Evolutionary conservation across 2,113 vertebrate species (phyloP), one percentile per base, ranked within the genome.

Genomic region (Chlamydotis undulata): DNA sequence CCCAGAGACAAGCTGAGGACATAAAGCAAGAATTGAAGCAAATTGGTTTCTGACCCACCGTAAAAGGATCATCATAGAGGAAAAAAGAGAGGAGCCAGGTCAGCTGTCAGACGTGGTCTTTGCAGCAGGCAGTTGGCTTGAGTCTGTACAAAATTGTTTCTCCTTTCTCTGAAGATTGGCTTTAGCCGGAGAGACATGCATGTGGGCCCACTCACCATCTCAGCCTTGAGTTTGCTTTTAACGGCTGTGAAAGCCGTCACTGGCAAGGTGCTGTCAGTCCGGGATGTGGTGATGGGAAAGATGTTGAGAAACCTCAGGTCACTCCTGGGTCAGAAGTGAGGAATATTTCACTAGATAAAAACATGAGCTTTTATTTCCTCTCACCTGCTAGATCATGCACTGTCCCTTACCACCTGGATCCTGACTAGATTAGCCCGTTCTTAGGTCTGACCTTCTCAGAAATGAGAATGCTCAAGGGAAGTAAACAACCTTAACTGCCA

Each of bases 321-420:
- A 7, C 5, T 73, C 28, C 19, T 29, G 33, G 9, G 17, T 56
- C 63, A 35, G 6, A 52, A 37, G 14, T 17, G 25, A 59, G 57
- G 25, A 86, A 64, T 59, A 64, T 81, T 86, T 65, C n/a, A 31
- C 18, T 39, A 7, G 10, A 11, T 21, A 21, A 52, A 64, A 47
- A 13, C 0, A 0, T 9, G 52, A 82, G 18, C 37, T 41, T 10
- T 53, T 65, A 15, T 65, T 77, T 47, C 45, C 26, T 67, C 57
- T 55, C 65, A 53, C 11, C 9, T 5, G 2, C 19, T 7, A 29
- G 41, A 9, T 0, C 0, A 39, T 24, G 33, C 0, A 3, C 56
- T 43, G 35, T 31, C 57, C 19, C 26, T 49, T 29, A 7, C 15
- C 47, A 41, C n/a, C 47, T 57, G 52, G 22, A 52, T 80, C 37